Evolutionary conservation across 2,113 vertebrate species (phyloP), one percentile per base, ranked within the genome.

Genomic region (Edolisoma coerulescens): DNA sequence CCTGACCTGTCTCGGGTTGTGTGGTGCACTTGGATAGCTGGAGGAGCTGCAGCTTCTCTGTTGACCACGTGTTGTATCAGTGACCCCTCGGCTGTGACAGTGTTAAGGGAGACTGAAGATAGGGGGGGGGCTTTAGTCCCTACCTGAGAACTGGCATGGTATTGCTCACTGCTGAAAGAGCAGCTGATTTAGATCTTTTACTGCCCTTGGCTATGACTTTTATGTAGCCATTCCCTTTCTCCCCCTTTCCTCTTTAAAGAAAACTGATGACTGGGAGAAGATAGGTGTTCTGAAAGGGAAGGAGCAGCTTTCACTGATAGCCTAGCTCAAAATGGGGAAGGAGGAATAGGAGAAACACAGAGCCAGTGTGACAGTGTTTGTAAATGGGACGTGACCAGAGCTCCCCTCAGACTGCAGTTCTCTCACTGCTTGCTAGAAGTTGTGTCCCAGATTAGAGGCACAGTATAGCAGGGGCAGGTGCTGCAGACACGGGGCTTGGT

Each of bases 151-250:
- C 7, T 77, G 68, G 39, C 52, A 2, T 53, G 42, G 13, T 69
- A 41, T 85, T 85, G 50, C 44, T 77, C 35, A 21, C 45, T 85
- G 50, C 35, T 68, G 52, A 52, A 89, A 83, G 45, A 88, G 73
- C 44, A 84, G 64, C 79, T 84, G 80, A 87, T 74, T 81, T 35
- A 39, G 20, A 78, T 73, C 16, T 77, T 80, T 42, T 47, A n/a
- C 60, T 93, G 56, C 47, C 33, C n/a, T 83, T 87, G 67, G 45
- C 57, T 81, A 7, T 78, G 57, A 56, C 49, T 88, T 86, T 59
- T 49, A 19, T 22, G 20, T 67, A 67, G 49, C 44, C 95, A 20
- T 95, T 95, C 45, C 49, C 52, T 69, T 95, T 80, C 63, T 63
- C 3, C 9, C 6, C 9, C 7, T 50, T 85, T 77, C 52, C 24